A percentile compares a stretch with the other conserved stretches of the same genome.
Conservation (phyloP, 2,888 invertebrate species). For the Smittia aterrima region DNA sequence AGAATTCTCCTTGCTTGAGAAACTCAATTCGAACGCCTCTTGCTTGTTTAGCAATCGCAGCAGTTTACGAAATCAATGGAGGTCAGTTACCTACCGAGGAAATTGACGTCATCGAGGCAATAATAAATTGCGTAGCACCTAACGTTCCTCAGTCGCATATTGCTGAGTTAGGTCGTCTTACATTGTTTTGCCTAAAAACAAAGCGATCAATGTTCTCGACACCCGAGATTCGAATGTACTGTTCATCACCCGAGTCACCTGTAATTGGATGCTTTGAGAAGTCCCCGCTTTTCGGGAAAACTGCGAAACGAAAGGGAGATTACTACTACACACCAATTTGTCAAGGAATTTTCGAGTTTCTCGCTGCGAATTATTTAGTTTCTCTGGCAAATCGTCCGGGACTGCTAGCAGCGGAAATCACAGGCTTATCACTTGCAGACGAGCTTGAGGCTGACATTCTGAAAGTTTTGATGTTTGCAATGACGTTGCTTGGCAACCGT, state of each 20-base stretch:
- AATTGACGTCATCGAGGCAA: constrained; percentile 50
- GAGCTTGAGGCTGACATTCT: constrained; percentile 55
- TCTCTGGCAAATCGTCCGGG: constrained; percentile 57
- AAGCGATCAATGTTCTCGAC: constrained; percentile 56
- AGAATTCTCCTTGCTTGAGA: constrained; percentile 52
- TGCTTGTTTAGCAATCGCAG: constrained; percentile 57
- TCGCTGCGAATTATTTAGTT: constrained; percentile 59
- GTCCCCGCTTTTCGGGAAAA: constrained; percentile 52
- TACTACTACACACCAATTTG: constrained; percentile 55
- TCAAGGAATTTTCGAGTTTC: constrained; percentile 56
- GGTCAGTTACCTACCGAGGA: constrained; percentile 52
- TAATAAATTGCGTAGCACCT: constrained; percentile 51
- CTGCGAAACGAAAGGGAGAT: constrained; percentile 53
- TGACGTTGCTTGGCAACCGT: constrained; percentile 56
- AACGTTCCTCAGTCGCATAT: constrained; percentile 48
- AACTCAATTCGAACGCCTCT: constrained; percentile 57
- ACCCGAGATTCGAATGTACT: constrained; percentile 55
- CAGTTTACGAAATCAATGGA: constrained; percentile 56
- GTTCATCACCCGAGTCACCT: constrained; percentile 52
- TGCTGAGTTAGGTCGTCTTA: constrained; percentile 57
- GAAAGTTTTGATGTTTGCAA: constrained; percentile 55
- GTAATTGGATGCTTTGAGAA: constrained; percentile 55
- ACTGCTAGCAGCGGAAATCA: constrained; percentile 56
- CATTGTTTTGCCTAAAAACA: constrained; percentile 56
- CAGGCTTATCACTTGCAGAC: constrained; percentile 47